Percentiles rank a stretch among this genome's conserved stretches.
Conservation (phyloP, 2,797 vertebrate species). For the Carduelis carduelis region DNA sequence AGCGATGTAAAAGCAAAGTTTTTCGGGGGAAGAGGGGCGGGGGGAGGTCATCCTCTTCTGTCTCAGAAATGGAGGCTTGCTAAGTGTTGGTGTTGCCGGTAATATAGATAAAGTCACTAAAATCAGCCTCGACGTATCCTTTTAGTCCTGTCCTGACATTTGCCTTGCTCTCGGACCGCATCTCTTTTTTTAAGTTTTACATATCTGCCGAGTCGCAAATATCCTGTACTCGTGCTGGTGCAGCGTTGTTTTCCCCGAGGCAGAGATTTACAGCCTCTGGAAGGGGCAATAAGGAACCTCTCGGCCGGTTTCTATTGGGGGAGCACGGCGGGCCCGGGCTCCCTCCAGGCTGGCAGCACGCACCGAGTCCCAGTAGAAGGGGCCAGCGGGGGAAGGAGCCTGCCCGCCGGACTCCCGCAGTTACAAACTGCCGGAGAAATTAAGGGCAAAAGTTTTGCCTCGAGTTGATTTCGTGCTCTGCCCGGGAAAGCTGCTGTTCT, state of each 20-base stretch:
- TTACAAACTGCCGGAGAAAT: background rate
- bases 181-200: background rate
- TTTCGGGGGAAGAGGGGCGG: accelerated
- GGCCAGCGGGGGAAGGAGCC: background rate
- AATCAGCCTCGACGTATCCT: background rate
- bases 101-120: background rate
- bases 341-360: background rate
- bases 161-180: background rate
- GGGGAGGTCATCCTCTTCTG: background rate
- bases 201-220: background rate
- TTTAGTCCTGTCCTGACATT: background rate
- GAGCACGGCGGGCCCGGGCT: background rate
- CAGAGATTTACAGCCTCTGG: background rate
- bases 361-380: background rate
- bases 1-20: background rate
- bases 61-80: background rate
- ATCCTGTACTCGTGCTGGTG: background rate
- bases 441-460: conserved; percentile 3
- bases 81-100: background rate
- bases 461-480: background rate
- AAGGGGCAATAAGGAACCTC: background rate
- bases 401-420: background rate
- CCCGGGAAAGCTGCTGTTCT: conserved; percentile 21
- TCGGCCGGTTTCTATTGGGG: background rate
- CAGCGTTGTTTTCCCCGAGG: background rate